Conservation (phyloP, 1,140 invertebrate species). For the Spodoptera frugiperda region DNA sequence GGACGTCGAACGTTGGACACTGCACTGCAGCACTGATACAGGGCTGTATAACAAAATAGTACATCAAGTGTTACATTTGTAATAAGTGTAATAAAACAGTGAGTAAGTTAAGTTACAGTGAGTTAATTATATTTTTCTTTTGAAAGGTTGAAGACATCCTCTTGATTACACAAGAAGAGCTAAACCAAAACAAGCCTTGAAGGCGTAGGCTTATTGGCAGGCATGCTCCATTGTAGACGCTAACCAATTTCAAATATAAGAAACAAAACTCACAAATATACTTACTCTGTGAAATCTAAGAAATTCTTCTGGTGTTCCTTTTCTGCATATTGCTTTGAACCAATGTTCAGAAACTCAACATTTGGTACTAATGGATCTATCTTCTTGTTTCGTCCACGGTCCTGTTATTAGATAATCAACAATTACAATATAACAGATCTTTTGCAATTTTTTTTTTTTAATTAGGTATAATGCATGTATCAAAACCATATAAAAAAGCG, state of each 20-base stretch:
- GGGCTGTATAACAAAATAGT: constrained; percentile 54
- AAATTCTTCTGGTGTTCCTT: constrained; percentile 71
- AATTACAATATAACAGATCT: not conserved
- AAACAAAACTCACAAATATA: constrained; percentile 18
- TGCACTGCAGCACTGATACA: constrained; percentile 65
- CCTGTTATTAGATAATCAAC: constrained; percentile 60
- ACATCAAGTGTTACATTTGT: not conserved
- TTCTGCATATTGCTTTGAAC: constrained; percentile 72
- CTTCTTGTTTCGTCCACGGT: constrained; percentile 67
- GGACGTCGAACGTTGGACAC: constrained; percentile 49
- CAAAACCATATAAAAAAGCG: not conserved
- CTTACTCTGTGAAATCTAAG: constrained; percentile 81
- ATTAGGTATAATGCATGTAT: not conserved
- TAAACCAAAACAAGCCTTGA: too few relatives aligned
- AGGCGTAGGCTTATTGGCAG: too few relatives aligned
- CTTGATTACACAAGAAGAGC: too few relatives aligned
- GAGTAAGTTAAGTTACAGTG: too few relatives aligned
- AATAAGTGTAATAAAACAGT: too few relatives aligned
- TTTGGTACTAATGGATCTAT: constrained; percentile 73
- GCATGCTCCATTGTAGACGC: too few relatives aligned
- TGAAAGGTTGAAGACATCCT: not conserved
- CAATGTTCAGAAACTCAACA: constrained; percentile 76
- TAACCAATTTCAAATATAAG: too few relatives aligned
- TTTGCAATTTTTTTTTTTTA: too few relatives aligned
- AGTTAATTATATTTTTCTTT: too few relatives aligned